phyloP scores from a whole-genome alignment of 2,797 vertebrate genomes.

The Botia almorhae region DNA sequence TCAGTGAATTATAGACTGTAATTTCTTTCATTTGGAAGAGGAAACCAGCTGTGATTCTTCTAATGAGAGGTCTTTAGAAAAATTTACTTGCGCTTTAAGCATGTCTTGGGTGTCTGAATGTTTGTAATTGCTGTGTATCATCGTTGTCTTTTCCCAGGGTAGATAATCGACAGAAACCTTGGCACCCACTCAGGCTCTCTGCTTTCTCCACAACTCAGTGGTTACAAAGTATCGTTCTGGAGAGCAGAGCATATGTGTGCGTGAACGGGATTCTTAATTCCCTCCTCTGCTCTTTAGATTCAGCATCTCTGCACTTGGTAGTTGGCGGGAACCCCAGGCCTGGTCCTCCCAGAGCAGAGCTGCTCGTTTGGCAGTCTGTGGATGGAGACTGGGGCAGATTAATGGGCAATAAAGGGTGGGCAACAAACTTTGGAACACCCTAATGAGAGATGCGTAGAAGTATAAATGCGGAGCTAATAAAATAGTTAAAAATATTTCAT shows the following conservation, averaged over 20 bases:
- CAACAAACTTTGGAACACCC: conserved; percentile 34
- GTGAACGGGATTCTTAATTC: conserved; percentile 18
- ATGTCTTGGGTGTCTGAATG: conserved; percentile 7
- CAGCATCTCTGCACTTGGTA: conserved; percentile 14
- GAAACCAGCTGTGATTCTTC: neutral
- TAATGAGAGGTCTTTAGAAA: conserved; percentile 18
- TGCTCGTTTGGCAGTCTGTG: conserved; percentile 21
- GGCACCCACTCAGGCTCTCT: conserved; percentile 18
- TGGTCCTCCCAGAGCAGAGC: neutral
- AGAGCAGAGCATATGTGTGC: conserved; percentile 1
- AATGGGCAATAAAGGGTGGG: conserved; percentile 11
- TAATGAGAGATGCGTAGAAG: neutral
- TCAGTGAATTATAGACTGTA: neutral
- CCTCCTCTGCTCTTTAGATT: conserved; percentile 8
- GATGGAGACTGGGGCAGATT: neutral
- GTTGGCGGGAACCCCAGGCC: neutral
- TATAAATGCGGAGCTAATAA: neutral
- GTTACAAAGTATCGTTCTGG: conserved; percentile 22
- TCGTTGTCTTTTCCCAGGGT: conserved; percentile 32
- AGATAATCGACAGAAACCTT: conserved; percentile 31
- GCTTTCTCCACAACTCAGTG: conserved; percentile 13
- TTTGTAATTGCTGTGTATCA: conserved; percentile 37
- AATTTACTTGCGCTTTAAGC: conserved; percentile 20
- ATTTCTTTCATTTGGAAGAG: neutral
- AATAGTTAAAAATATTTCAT: too few species aligned